Conservation (phyloP, 2,113 vertebrate species). For the Panthera uncia region DNA sequence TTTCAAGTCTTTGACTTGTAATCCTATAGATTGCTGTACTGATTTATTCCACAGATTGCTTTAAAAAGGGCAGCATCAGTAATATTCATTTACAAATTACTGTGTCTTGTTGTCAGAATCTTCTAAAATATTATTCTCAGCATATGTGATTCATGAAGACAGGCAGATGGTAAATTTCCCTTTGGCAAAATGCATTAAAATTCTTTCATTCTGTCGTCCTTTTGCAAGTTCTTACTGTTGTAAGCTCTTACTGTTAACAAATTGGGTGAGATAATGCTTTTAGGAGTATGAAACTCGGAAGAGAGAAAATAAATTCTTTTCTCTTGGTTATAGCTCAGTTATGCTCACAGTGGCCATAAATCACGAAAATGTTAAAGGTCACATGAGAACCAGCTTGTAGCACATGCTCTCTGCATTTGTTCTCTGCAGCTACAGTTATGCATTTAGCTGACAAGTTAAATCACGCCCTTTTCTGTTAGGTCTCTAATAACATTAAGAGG, state of each 20-base stretch:
- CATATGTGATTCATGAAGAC: slow-evolving; percentile 78
- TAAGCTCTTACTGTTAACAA: slow-evolving; percentile 64
- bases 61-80: slow-evolving; percentile 70
- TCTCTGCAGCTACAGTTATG: neutral
- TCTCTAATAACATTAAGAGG: neutral
- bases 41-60: slow-evolving; percentile 76
- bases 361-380: slow-evolving; percentile 51
- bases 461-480: neutral
- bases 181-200: slow-evolving; percentile 74
- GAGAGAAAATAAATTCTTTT: slow-evolving; percentile 58
- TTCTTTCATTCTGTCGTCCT: slow-evolving; percentile 66
- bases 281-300: slow-evolving; percentile 56
- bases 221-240: slow-evolving; percentile 62
- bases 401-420: neutral
- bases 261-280: slow-evolving; percentile 58
- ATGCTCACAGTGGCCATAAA: neutral
- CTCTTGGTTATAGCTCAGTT: slow-evolving; percentile 63
- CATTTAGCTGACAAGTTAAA: slow-evolving; percentile 54
- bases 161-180: slow-evolving; percentile 79
- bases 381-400: neutral
- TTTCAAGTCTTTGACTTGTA: slow-evolving; percentile 67
- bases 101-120: slow-evolving; percentile 71
- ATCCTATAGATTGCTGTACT: slow-evolving; percentile 57
- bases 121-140: slow-evolving; percentile 79
- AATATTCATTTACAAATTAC: slow-evolving; percentile 80